A percentile compares a stretch with the other conserved stretches of the same genome.
phyloP scores from a whole-genome alignment of 2,113 vertebrate genomes.

The Poicephalus meyeri region DNA sequence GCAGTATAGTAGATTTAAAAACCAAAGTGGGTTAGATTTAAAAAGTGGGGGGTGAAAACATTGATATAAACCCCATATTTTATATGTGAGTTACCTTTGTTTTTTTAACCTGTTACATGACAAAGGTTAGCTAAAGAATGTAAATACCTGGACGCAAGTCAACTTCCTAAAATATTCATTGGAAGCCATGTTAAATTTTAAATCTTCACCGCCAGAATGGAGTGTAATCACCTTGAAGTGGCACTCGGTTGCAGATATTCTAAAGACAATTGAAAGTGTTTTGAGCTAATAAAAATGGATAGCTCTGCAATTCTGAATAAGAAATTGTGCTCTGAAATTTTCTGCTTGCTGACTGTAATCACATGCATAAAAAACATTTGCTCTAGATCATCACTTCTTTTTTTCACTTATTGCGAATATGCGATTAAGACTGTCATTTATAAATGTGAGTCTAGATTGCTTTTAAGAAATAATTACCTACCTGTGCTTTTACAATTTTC shows the following conservation, averaged over 20 bases:
- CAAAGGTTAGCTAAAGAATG: not conserved
- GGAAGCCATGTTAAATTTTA: not conserved
- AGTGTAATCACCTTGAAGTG: not conserved
- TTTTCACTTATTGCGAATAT: not conserved
- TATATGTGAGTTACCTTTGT: not conserved
- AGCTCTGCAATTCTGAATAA: not conserved
- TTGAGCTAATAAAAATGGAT: not conserved
- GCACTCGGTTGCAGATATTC: not conserved
- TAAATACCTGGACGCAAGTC: not conserved
- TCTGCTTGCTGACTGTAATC: not conserved
- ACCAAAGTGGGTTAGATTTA: not conserved
- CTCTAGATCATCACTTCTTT: not conserved
- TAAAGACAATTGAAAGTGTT: not conserved
- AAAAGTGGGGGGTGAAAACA: not conserved
- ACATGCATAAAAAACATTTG: not conserved
- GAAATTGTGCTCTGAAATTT: not conserved
- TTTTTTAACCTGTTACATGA: not conserved
- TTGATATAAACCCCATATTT: not conserved
- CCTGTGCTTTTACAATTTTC: slow-evolving; percentile 29
- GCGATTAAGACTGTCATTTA: not conserved
- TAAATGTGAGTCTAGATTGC: not conserved
- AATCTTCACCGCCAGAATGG: not conserved
- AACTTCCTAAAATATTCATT: not conserved
- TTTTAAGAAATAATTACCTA: slow-evolving; percentile 50
- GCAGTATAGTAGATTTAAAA: not conserved